Conservation (phyloP, 2,797 vertebrate species). For the Enteromius afrohamiltoni region DNA sequence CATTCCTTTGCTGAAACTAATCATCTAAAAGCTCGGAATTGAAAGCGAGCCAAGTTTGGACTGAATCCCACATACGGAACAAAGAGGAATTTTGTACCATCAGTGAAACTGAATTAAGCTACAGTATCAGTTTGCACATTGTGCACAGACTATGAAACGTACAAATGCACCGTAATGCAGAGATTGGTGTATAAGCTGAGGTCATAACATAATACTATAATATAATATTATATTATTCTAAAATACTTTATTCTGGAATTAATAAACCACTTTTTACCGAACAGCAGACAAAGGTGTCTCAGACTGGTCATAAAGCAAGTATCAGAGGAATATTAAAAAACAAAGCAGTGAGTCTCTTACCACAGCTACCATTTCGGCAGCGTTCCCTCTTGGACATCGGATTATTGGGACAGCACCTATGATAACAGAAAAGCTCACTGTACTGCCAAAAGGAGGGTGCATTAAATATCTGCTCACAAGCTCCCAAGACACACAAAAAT, state of each 20-base stretch:
- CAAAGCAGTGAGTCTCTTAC: constrained; percentile 76
- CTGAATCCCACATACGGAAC: constrained; percentile 39
- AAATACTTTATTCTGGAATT: not conserved
- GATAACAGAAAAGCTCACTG: constrained; percentile 56
- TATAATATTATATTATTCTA: too few species aligned
- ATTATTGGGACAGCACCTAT: constrained; percentile 96
- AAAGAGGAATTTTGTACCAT: constrained; percentile 44
- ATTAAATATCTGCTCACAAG: constrained; percentile 46
- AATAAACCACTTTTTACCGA: not conserved
- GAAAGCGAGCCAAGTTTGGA: constrained; percentile 28
- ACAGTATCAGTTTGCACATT: constrained; percentile 23
- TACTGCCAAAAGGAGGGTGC: constrained; percentile 54
- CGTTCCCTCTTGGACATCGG: constrained; percentile 94
- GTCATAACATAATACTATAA: not conserved
- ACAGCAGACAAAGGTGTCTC: constrained; percentile 31
- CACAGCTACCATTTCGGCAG: constrained; percentile 98
- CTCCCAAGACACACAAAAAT: constrained; percentile 53
- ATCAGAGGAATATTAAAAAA: constrained; percentile 23
- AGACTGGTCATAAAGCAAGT: constrained; percentile 30
- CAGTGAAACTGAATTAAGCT: constrained; percentile 1
- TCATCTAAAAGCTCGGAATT: constrained; percentile 18
- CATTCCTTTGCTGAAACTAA: constrained; percentile 39
- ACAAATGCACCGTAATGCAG: constrained; percentile 30
- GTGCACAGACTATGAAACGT: constrained; percentile 14
- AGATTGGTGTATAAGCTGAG: not conserved